Conservation (phyloP, 2,113 vertebrate species). For the Cygnus atratus region DNA sequence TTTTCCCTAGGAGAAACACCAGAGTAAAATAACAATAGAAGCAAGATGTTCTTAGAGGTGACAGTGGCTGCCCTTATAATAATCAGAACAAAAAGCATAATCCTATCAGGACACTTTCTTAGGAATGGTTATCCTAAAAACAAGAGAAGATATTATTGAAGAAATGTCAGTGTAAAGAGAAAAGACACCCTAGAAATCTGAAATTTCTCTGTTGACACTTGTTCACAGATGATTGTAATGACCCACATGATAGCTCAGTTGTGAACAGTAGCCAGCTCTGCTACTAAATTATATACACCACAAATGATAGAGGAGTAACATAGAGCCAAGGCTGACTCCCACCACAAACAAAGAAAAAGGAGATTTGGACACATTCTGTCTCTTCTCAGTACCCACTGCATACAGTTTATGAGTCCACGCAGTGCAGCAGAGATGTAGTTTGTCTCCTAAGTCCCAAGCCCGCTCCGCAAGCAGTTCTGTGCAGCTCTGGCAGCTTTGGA, state of each 20-base stretch:
- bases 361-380: background rate
- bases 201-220: background rate
- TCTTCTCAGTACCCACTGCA: background rate
- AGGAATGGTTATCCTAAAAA: background rate
- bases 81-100: background rate
- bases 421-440: background rate
- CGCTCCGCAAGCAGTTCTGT: background rate
- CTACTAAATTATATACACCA: background rate
- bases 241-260: background rate
- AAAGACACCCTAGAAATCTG: background rate
- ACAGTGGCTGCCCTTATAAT: background rate
- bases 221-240: background rate
- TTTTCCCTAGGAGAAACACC: conserved; percentile 64
- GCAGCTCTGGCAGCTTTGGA: background rate
- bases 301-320: background rate
- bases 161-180: background rate
- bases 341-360: background rate
- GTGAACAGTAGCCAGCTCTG: background rate
- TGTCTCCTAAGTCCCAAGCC: background rate
- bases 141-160: background rate
- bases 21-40: background rate
- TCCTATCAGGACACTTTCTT: background rate
- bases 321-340: background rate
- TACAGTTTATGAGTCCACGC: background rate
- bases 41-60: background rate